Evolutionary conservation across 2,113 vertebrate species (phyloP), one percentile per base, ranked within the genome.

Genomic region (Grammomys surdaster): DNA sequence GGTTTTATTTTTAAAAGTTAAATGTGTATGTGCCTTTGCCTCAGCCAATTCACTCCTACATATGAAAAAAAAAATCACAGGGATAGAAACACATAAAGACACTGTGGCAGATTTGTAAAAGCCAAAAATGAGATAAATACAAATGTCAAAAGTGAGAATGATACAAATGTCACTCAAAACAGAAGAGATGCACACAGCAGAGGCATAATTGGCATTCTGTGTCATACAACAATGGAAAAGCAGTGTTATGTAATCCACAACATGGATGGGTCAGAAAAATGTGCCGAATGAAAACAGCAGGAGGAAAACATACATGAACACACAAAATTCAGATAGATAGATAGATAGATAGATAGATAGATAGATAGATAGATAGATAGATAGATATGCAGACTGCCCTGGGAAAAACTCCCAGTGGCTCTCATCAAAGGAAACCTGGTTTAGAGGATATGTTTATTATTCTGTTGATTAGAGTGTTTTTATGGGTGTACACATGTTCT

Each of bases 1-100:
- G 54, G 7, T 65, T 96, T 82, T 17, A 84, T 28, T 80, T 63
- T 89, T 46, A 84, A 92, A 96, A 82, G 3, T 70, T 85, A 78
- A 77, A 72, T 36, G 43, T 58, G 40, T 31, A 14, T 19, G 3
- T 73, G 80, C 51, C 28, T 86, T 58, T 48, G 77, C 40, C 19
- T 65, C 5, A 73, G 63, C 0, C 40, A 92, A 28, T 43, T 48
- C 8, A 86, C 46, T 89, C 17, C 20, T 77, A 63, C 11, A 17
- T 75, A 22, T 69, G 13, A 60, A 91, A 90, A 95, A 46, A 48
- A 63, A 5, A 28, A 4, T 65, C 4, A 26, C 24, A 51, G 19
- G 51, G 6, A 7, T n/a, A 78, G 85, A 85, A 56, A 17, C 43
- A 26, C 76, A 14, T 14, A 67, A 77, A 5, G 2, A 88, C 33